Percentiles rank a stretch among this genome's conserved stretches.
Conservation (phyloP, 2,797 vertebrate species). For the Morelia viridis region DNA sequence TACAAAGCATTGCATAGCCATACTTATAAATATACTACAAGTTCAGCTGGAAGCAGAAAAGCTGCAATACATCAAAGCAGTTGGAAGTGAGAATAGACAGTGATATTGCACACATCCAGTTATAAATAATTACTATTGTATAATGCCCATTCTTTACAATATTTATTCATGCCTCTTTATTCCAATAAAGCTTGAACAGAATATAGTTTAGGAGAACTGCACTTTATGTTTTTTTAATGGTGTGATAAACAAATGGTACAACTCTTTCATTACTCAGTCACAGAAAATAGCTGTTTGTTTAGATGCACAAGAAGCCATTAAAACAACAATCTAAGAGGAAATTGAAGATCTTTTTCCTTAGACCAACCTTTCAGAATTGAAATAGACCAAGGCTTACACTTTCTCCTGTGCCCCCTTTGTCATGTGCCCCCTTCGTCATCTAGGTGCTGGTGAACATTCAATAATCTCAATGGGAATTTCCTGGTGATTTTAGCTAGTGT, state of each 20-base stretch:
- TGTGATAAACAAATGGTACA: neutral
- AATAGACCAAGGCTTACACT: neutral
- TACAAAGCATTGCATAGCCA: neutral
- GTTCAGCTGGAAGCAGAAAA: neutral
- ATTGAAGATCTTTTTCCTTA: neutral
- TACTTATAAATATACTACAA: neutral
- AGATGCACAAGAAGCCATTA: neutral
- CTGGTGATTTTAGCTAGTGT: neutral
- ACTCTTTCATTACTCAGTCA: neutral
- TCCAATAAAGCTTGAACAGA: constrained; percentile 4
- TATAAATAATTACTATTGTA: neutral
- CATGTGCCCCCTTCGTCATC: neutral
- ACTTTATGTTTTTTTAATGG: neutral
- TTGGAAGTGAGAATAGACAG: neutral
- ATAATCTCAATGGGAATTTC: neutral
- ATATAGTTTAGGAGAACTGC: neutral
- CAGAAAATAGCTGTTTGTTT: neutral
- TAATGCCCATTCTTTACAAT: neutral
- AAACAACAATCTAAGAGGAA: neutral
- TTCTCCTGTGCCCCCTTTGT: neutral
- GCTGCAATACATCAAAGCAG: neutral
- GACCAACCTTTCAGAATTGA: neutral
- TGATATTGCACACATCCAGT: neutral
- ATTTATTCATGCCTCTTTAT: neutral
- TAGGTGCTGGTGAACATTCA: neutral